Evolutionary conservation across 23 tunicate species (phyloP), one percentile per base, ranked within the genome.

Genomic region (Corella eumyota): DNA sequence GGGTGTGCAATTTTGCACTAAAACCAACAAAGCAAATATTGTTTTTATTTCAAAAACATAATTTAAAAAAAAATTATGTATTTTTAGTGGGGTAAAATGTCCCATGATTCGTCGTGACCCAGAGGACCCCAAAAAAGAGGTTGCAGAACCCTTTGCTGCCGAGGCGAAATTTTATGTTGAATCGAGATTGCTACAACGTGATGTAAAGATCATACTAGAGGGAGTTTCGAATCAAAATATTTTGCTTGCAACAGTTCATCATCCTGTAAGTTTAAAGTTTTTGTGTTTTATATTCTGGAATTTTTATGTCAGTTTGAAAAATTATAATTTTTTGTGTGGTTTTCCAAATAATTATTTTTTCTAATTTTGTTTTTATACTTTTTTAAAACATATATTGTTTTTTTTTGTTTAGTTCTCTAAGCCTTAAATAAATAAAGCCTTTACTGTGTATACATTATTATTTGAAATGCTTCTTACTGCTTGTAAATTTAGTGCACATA

Each of bases 121-220:
- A 5, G 92, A 76, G 1, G 98, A 83, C 56, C 76, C 75, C 28
- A 72, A 73, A 63, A 88, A 88, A 49, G 98, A 92, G 62, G 71
- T 46, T 21, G 73, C 77, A 0, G 96, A 88, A 37, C 88, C 90
- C 23, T 92, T 58, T 64, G 92, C 92, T 13, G 93, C 91, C 26
- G 81, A 81, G 32, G 92, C 98, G 25, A 92, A 83, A 45, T 92
- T 81, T 60, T 81, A 76, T 58, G 98, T 83, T 30, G 98, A 92
- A 50, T 82, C 98, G 3, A 72, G 93, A 4, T 62, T 92, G 23
- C 93, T 92, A 19, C 81, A 82, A 31, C 65, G 92, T 1, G 98
- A 92, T 35, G 77, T 82, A 6, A 66, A 81, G 68, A 59, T 92
- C 25, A 58, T 75, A 0, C 54, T 92, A 40, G 98, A 92, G 45